Percentiles rank a stretch among this genome's conserved stretches.
Conservation (phyloP, 1,140 invertebrate species). For the Octopus sinensis region DNA sequence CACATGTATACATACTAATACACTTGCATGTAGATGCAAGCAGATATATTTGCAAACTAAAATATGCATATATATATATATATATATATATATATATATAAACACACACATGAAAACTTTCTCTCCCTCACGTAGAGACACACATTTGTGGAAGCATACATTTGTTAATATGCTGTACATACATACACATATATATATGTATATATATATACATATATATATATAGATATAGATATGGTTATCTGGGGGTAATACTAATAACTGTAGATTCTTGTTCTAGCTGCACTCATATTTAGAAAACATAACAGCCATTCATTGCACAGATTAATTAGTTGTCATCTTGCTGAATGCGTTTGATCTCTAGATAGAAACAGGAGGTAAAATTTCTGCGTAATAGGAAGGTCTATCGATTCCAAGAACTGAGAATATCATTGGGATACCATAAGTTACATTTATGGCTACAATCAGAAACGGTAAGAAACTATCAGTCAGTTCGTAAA, state of each 20-base stretch:
- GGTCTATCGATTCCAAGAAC: slow-evolving; percentile 73
- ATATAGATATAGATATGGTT: too few relatives aligned
- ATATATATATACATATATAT: too few relatives aligned
- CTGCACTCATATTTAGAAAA: too few relatives aligned
- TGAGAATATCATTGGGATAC: slow-evolving; percentile 76
- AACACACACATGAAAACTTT: neutral
- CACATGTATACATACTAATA: neutral
- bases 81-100: neutral
- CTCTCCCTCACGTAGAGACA: too few relatives aligned
- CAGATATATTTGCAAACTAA: neutral
- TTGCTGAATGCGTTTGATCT: too few relatives aligned
- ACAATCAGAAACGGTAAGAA: slow-evolving; percentile 62
- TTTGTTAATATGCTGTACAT: too few relatives aligned
- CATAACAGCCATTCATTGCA: too few relatives aligned
- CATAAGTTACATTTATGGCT: slow-evolving; percentile 68
- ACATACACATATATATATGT: too few relatives aligned
- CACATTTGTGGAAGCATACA: too few relatives aligned
- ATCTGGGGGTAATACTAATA: too few relatives aligned
- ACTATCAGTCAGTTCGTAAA: slow-evolving; percentile 76
- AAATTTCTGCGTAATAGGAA: slow-evolving; percentile 82
- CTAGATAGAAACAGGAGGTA: slow-evolving; percentile 24
- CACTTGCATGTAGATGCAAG: neutral
- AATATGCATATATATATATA: neutral
- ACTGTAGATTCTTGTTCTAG: too few relatives aligned
- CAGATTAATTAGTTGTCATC: too few relatives aligned